Base-by-base conservation (phyloP, 2,113 vertebrate genomes). In the Formicarius rufipectus region DNA sequence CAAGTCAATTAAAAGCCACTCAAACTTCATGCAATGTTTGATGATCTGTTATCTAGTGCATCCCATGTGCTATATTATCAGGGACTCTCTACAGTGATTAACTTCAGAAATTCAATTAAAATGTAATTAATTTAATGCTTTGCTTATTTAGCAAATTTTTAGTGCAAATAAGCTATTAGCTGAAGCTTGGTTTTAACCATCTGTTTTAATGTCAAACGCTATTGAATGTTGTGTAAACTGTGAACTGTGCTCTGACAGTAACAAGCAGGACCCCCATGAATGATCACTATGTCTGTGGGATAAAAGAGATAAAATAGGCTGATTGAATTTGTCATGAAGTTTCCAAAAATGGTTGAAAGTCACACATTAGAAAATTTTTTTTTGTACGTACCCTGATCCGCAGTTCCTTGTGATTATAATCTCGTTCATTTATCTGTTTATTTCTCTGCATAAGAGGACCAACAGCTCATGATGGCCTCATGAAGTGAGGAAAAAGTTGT, bases 51-150 rank as follows among this genome's bases (percentile, higher is more conserved):
- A 92, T 91, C 63, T 78, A 42, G 6, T 89, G 63, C 40, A 87
- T 59, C 56, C 39, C 66, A 44, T 39, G 8, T 71, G 45, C 17
- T 78, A 22, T 68, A 39, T 58, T 91, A 84, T 85, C 59, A 69
- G 24, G 69, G 30, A 77, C 37, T 64, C 19, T 95, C n/a, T 81
- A 55, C 44, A 68, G 6, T 45, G 47, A 93, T 87, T 90, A 93
- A 30, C 33, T 89, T 87, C 52, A 90, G 64, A 66, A 95, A 85
- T 50, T 64, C 91, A 96, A 95, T 96, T 94, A 96, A 97, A 95
- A 83, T 87, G 19, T 76, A 91, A 92, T 86, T 91, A 78, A 91
- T 95, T 96, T 96, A 90, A 92, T 91, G 69, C 73, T 83, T 82
- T 95, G 31, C 35, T 95, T 93, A 42, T 90, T 97, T 90, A 89